Base-by-base conservation (phyloP, 2,797 vertebrate genomes). In the Bradypus variegatus region DNA sequence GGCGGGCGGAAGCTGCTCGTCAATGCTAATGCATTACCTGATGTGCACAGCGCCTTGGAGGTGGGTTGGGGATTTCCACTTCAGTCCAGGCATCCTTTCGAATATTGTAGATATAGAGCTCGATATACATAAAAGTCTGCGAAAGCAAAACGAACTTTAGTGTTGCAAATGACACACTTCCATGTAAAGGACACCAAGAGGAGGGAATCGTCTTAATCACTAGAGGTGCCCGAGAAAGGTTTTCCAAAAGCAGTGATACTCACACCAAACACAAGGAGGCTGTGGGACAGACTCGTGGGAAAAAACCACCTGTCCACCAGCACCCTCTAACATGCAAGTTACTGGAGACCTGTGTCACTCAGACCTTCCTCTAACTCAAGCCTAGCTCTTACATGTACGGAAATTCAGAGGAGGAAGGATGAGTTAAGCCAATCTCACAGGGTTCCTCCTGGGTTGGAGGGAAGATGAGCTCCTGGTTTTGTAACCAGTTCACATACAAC, bases 91-190 rank as follows among this genome's bases (percentile, higher is more conserved):
- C 96, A 95, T 98, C 98, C 97, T 99, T 99, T 95, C 98, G 98
- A 94, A 98, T 98, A 95, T 97, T 98, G 97, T 99, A 99, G 97
- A 98, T 92, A 89, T 98, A 99, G 23, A 99, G 97, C 3, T 99
- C 98, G 0, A 99, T 99, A 96, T 99, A 99, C 62, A 99, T 93
- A 83, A 97, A 98, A 0, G 98, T 99, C 99, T 99, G 97, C 27
- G 80, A 19, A 60, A 91, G 64, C 78, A 58, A 95, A 33, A 90
- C 67, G 36, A 81, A 38, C 14, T 8, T 78, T 29, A 64, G 21
- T 27, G 45, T 65, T 72, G 41, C 2, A 0, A 80, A 70, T 0
- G 7, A 53, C 13, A 16, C 0, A 10, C 36, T 67, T 45, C 45
- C 78, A 41, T 16, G 12, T 60, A 64, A 38, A 62, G 21, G 12